Base-by-base conservation (phyloP, 1,140 invertebrate genomes). In the Aphelinus certus region DNA sequence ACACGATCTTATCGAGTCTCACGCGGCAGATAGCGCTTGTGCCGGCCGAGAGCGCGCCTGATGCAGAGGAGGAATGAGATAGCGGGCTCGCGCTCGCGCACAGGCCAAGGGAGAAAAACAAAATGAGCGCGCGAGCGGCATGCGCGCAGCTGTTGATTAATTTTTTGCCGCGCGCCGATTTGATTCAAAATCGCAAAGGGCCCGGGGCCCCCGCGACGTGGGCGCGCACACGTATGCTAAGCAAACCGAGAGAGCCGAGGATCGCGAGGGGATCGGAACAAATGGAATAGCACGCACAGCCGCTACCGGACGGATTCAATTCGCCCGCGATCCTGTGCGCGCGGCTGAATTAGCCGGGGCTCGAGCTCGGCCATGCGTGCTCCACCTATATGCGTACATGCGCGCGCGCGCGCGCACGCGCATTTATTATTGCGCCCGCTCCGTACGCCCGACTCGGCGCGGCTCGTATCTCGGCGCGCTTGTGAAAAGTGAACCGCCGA, bases 1-100 rank as follows among this genome's bases (percentile, higher is more conserved):
- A 10, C 46, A 64, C 46, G 71, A 72, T 72, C 51, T 72, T 72
- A 72, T 72, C 62, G 62, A 58, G 7, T 65, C 71, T 72, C 62
- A 72, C 62, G 55, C 60, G 60, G 61, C 51, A 71, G 61, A 71
- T 63, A 64, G 43, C 5, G 53, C 26, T 26, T 26, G 26, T 26
- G 26, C 26, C 26, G 26, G 26, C 26, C 26, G 26, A 26, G 26
- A 26, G 26, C 26, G 26, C 26, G 26, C 26, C 26, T 26, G 26
- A 26, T 26, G 26, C 26, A 26, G 26, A 26, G 26, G 26, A 26
- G 26, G 26, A 26, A 26, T 26, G 26, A 26, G 26, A 26, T 26
- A 26, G 26, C 26, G 26, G 51, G 55, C 43, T 26, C 26, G 26
- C 26, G 26, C 26, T 26, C 26, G 26, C 26, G 26, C 26, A 26